Evolutionary conservation across 2,888 invertebrate species (phyloP).

Genomic region (Torymus aiolomorphi): DNA sequence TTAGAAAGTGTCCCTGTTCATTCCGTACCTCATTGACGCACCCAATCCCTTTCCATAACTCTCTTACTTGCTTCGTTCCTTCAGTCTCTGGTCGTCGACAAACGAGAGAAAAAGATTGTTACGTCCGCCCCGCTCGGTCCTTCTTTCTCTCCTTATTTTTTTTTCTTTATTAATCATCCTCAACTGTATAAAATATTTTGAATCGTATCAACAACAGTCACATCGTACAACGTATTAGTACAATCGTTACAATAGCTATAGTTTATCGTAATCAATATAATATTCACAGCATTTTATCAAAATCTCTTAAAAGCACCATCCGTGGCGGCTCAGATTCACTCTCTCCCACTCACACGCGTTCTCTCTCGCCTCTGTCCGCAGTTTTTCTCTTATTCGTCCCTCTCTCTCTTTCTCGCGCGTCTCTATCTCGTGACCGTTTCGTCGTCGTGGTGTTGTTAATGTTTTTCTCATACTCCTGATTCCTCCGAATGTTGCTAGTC

Average conservation of each 20-base stretch:
- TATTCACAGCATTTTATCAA: constrained; percentile 76
- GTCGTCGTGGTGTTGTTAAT: constrained; percentile 21
- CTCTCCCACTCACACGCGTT: constrained; percentile 38
- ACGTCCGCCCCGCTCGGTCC: constrained; percentile 26
- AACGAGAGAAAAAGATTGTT: constrained; percentile 44
- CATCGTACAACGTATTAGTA: constrained; percentile 74
- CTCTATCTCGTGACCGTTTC: not conserved
- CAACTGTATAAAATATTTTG: constrained; percentile 76
- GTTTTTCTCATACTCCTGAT: not conserved
- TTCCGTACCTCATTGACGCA: constrained; percentile 29
- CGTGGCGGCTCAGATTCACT: constrained; percentile 66
- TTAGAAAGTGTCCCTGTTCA: constrained; percentile 44
- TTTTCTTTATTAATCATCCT: constrained; percentile 37
- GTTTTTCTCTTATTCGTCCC: constrained; percentile 26
- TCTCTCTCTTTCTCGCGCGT: not conserved
- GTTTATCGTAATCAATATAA: constrained; percentile 74
- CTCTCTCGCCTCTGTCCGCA: not conserved
- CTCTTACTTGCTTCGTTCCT: constrained; percentile 4
- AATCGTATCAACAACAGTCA: constrained; percentile 76
- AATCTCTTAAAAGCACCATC: constrained; percentile 75
- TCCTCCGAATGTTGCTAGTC: not conserved
- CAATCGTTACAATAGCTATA: constrained; percentile 73
- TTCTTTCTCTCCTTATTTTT: constrained; percentile 42
- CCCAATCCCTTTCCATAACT: not conserved
- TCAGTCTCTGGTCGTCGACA: constrained; percentile 9